Conservation (phyloP, 2,797 vertebrate genomes). For the Leptatherina wallacei region DNA sequence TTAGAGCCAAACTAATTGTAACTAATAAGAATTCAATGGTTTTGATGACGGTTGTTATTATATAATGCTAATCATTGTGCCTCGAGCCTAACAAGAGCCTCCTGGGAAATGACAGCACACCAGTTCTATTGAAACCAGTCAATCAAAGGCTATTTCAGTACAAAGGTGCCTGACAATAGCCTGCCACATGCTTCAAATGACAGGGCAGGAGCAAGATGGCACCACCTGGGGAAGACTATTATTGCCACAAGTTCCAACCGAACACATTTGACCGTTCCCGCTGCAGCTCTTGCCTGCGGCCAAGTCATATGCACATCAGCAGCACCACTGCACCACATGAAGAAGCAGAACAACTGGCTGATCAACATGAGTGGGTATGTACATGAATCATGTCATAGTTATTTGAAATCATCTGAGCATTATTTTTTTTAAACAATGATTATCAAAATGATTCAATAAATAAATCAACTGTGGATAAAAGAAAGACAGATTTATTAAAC, state of each 20-base stretch:
- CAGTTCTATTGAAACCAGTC: constrained; percentile 26
- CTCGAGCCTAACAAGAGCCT: constrained; percentile 22
- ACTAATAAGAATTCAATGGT: constrained; percentile 22
- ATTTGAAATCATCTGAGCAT: not conserved
- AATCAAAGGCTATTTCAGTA: constrained; percentile 27
- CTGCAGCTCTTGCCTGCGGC: constrained; percentile 71
- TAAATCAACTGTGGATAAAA: not conserved
- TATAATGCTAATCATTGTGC: constrained; percentile 43
- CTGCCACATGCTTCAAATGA: not conserved
- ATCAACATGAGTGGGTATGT: constrained; percentile 42
- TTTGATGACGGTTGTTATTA: constrained; percentile 46
- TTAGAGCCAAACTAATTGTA: constrained; percentile 38
- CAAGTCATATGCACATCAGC: constrained; percentile 70
- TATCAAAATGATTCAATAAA: not conserved
- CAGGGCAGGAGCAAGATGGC: constrained; percentile 42
- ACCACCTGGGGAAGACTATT: constrained; percentile 61
- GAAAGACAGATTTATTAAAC: not conserved
- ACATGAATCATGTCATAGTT: not conserved
- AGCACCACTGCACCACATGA: not conserved
- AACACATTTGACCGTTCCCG: constrained; percentile 77
- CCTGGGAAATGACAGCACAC: constrained; percentile 60
- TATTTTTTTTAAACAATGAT: not conserved
- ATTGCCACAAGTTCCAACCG: constrained; percentile 69
- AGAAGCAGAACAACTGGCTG: constrained; percentile 20
- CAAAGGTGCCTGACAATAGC: constrained; percentile 3